Base-by-base conservation (phyloP, 2,888 invertebrate genomes). In the Fragum whitleyi region DNA sequence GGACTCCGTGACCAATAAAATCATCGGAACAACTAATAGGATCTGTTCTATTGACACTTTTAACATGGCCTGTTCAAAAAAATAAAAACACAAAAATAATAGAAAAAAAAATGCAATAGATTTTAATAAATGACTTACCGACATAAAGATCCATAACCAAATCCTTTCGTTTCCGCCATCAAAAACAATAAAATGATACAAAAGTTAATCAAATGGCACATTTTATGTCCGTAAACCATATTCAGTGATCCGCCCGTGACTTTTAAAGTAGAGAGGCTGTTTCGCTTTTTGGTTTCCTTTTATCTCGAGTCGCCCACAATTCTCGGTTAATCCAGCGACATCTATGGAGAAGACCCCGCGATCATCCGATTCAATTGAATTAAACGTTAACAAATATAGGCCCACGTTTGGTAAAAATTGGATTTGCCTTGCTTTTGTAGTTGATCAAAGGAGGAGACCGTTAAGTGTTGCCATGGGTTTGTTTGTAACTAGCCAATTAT, bases 61-160 rank as follows among this genome's bases (percentile, higher is more conserved):
- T 61, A 73, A 61, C 73, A 73, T 73, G 62, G 47, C 67, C 74
- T 67, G 65, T 65, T 9, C 14, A 65, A n/a, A 74, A 19, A 67
- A 53, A 73, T 62, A 62, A 67, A 59, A 14, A 72, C 36, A 73
- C n/a, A 61, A 62, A 32, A 65, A 62, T 42, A 19, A 47, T 21
- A 28, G n/a, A 47, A 39, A 53, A 65, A 61, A 36, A 19, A 47
- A n/a, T 51, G n/a, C 28, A 39, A 62, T 61, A 62, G 28, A 47
- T 61, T 1, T 62, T 62, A 61, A 65, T 32, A 39, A 14, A 23
- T 14, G 19, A 80, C 78, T 28, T 79, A 82, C 82, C 82, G 74
- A 69, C 82, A 82, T 9, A 74, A 73, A 2, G 75, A 51, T 36
- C 82, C 82, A 29, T 72, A 62, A 26, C 68, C 82, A 76, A 78